Evolutionary conservation across 2,888 invertebrate genomes (phyloP).

Genomic region (Seira sanloemensis): DNA sequence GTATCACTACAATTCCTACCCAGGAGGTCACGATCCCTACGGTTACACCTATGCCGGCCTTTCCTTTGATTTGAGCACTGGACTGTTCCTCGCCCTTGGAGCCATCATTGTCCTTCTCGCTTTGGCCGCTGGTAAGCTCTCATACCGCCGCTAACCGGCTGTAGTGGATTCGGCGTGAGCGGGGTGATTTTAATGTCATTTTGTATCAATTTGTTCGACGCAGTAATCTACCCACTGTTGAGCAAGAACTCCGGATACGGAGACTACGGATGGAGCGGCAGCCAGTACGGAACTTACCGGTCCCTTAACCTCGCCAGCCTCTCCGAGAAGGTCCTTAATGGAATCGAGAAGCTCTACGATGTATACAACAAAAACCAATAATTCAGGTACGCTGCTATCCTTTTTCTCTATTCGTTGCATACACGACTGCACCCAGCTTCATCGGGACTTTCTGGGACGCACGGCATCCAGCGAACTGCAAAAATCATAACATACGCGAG

Average conservation of each 20-base stretch:
- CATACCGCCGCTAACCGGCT: too few species aligned
- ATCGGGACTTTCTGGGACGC: too few species aligned
- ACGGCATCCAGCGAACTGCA: too few species aligned
- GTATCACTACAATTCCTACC: constrained; percentile 73
- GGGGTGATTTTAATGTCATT: constrained; percentile 2
- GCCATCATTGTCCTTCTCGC: constrained; percentile 74
- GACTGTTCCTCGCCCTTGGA: constrained; percentile 73
- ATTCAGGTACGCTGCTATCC: constrained; percentile 64
- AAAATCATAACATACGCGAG: too few species aligned
- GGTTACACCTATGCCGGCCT: constrained; percentile 74
- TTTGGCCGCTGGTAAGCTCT: constrained; percentile 71
- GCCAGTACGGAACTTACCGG: constrained; percentile 73
- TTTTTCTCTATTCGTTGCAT: constrained; percentile 3
- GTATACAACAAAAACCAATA: constrained; percentile 74
- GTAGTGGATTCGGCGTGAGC: too few species aligned
- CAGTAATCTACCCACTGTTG: constrained; percentile 73
- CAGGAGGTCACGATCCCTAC: constrained; percentile 73
- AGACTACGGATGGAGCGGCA: constrained; percentile 71
- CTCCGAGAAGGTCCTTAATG: constrained; percentile 73
- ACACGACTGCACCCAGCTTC: neutral
- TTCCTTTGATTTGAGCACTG: constrained; percentile 73
- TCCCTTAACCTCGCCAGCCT: constrained; percentile 73
- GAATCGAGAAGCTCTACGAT: constrained; percentile 72
- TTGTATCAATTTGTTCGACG: constrained; percentile 13
- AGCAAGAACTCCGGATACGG: constrained; percentile 73